Percentiles rank a stretch among this genome's conserved stretches.
phyloP scores from a whole-genome alignment of 2,888 invertebrate genomes.

The Argyresthia goedartella region DNA sequence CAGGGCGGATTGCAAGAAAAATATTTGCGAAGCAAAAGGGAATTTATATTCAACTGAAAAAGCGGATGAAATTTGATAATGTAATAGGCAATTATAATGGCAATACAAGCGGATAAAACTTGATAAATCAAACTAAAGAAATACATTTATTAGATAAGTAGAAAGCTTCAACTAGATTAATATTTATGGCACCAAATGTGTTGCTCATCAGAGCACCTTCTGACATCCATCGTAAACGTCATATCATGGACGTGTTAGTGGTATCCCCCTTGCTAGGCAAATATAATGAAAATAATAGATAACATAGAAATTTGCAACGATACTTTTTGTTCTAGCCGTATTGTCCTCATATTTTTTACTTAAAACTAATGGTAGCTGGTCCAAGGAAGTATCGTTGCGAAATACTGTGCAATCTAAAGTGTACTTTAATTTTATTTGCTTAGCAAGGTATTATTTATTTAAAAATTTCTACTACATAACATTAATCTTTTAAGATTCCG shows the following conservation, averaged over 20 bases:
- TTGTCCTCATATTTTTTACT: conserved; percentile 33
- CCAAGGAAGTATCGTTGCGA: too few species aligned
- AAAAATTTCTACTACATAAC: neutral
- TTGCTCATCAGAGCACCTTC: neutral
- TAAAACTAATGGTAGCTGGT: conserved; percentile 22
- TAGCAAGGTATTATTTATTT: conserved; percentile 1
- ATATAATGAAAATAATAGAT: neutral
- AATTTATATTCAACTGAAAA: neutral
- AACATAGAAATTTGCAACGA: neutral
- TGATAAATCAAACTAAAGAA: too few species aligned
- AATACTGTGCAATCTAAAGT: too few species aligned
- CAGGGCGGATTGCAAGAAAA: neutral
- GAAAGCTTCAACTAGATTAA: too few species aligned
- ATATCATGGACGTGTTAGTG: neutral
- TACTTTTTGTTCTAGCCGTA: conserved; percentile 17
- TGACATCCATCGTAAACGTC: neutral
- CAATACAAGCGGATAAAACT: too few species aligned
- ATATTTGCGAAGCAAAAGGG: neutral
- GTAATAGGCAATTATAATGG: too few species aligned
- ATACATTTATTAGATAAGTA: too few species aligned
- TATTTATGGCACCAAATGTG: neutral
- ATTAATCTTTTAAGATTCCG: neutral
- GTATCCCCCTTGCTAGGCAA: too few species aligned
- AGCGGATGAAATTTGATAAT: too few species aligned
- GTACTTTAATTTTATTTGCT: too few species aligned